Conservation (phyloP, 2,888 invertebrate species). For the Cosmia pyralina region DNA sequence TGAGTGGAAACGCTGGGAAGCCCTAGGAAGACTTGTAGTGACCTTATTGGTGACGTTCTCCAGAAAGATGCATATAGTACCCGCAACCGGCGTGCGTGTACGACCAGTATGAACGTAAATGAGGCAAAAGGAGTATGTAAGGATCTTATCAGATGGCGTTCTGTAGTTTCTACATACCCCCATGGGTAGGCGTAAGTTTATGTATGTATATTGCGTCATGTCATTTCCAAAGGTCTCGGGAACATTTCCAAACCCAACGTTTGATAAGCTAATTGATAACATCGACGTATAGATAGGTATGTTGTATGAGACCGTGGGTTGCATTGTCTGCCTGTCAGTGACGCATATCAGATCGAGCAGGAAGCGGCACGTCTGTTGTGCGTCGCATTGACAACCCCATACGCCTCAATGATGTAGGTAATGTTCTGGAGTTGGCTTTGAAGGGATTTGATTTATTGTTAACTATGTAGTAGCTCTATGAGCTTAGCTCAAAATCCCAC, state of each 20-base stretch:
- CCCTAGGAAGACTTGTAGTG: too few relatives aligned
- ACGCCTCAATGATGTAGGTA: constrained; percentile 35
- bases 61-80: too few relatives aligned
- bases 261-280: constrained; percentile 51
- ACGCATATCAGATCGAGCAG: constrained; percentile 73
- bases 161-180: too few relatives aligned
- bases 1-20: too few relatives aligned
- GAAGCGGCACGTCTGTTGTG: constrained; percentile 73
- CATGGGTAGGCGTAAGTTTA: too few relatives aligned
- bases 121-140: too few relatives aligned
- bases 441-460: constrained; percentile 48
- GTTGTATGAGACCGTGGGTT: constrained; percentile 53
- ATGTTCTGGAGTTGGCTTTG: constrained; percentile 27
- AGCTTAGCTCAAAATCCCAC: background rate
- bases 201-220: background rate
- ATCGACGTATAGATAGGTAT: constrained; percentile 9
- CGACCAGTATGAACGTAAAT: too few relatives aligned
- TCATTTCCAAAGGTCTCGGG: background rate
- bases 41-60: too few relatives aligned
- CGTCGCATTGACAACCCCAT: constrained; percentile 58
- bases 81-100: too few relatives aligned
- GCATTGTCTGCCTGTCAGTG: constrained; percentile 72
- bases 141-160: too few relatives aligned
- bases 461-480: constrained; percentile 1
- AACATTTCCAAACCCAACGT: constrained; percentile 7